Percentiles rank a stretch among this genome's conserved stretches.
phyloP scores from a whole-genome alignment of 2,888 invertebrate genomes.

The Ligdia adustata region DNA sequence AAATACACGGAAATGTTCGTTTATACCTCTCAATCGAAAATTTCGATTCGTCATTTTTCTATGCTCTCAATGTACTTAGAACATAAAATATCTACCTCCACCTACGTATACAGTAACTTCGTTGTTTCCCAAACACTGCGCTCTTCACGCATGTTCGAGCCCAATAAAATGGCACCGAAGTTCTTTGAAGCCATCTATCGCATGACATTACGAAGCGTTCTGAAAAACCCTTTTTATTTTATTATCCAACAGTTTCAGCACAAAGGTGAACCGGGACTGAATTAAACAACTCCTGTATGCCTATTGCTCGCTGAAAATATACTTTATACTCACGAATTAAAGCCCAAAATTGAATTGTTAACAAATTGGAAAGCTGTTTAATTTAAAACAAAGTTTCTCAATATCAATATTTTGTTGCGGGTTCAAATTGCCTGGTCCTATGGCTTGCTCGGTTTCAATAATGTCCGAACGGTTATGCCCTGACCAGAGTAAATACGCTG shows the following conservation, averaged over 20 bases:
- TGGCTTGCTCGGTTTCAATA: constrained; percentile 50
- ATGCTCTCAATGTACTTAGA: too few relatives aligned
- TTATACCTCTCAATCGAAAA: too few relatives aligned
- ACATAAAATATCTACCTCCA: too few relatives aligned
- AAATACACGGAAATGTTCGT: too few relatives aligned
- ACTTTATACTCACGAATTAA: constrained; percentile 43
- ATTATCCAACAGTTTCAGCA: constrained; percentile 43
- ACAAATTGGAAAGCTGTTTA: constrained; percentile 28
- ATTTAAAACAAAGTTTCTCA: constrained; percentile 48
- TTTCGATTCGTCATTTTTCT: too few relatives aligned
- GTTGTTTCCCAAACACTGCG: constrained; percentile 2
- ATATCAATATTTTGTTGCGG: constrained; percentile 59
- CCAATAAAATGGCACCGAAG: constrained; percentile 43
- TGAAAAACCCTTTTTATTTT: constrained; percentile 54
- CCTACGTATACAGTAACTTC: background rate
- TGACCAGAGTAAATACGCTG: constrained; percentile 18
- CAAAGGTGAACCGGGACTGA: constrained; percentile 61
- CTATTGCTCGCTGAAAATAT: constrained; percentile 39
- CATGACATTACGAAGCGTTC: constrained; percentile 47
- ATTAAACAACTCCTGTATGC: constrained; percentile 57
- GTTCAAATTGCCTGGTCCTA: constrained; percentile 51
- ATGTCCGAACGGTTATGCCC: constrained; percentile 36
- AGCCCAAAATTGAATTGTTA: constrained; percentile 39
- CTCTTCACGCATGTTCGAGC: constrained; percentile 6
- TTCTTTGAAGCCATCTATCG: constrained; percentile 50